phyloP scores from a whole-genome alignment of 2,113 vertebrate species.

The Eulemur rufifrons region DNA sequence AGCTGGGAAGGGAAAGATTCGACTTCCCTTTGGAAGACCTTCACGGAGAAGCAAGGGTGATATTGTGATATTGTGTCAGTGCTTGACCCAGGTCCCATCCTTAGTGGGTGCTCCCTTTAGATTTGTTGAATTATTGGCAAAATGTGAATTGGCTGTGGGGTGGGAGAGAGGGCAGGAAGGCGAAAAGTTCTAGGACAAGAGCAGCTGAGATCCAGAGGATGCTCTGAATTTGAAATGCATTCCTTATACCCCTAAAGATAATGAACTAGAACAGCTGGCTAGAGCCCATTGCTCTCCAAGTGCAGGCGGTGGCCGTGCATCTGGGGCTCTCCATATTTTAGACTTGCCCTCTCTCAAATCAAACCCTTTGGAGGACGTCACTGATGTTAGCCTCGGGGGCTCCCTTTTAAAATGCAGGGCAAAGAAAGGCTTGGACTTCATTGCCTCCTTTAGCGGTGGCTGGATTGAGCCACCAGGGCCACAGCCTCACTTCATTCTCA shows the following conservation, averaged over 20 bases:
- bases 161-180: neutral
- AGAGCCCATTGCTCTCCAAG: neutral
- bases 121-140: neutral
- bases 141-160: neutral
- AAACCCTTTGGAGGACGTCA: neutral
- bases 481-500: rapidly evolving
- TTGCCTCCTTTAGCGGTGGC: neutral
- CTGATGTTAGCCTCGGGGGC: rapidly evolving
- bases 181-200: neutral
- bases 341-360: neutral
- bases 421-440: neutral
- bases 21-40: neutral
- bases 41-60: rapidly evolving
- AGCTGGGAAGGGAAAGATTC: neutral
- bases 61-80: neutral
- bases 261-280: neutral
- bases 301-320: rapidly evolving
- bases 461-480: neutral
- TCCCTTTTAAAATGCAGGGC: neutral
- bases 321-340: neutral
- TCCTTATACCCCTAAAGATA: neutral
- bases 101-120: neutral
- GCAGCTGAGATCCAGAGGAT: neutral
- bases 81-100: neutral
- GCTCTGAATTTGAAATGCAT: neutral